These are phyloP conservation scores for Geopemphigus sp. DNA, from an alignment of 1,140 invertebrate species.

Conservation along the genomic window DNA sequence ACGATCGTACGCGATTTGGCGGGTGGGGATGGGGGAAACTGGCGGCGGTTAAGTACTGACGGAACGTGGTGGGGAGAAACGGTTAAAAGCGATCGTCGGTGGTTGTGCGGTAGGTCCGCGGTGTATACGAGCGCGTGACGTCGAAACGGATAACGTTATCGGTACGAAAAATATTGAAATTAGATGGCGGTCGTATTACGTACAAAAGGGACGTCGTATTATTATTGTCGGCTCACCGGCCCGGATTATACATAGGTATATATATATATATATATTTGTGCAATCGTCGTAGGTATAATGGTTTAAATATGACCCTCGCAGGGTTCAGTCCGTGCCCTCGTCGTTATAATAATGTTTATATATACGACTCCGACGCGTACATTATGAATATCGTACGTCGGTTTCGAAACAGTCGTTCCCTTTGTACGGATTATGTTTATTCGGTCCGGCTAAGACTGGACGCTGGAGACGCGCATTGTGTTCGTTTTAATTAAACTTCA, in stretches of 20 bases:
- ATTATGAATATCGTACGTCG: not conserved
- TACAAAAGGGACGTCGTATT: too few relatives aligned
- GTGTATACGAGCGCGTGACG: too few relatives aligned
- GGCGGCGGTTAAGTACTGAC: too few relatives aligned
- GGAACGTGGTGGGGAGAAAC: too few relatives aligned
- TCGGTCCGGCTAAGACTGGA: constrained; percentile 6
- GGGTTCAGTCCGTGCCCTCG: not conserved
- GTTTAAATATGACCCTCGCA: not conserved
- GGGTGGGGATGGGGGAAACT: too few relatives aligned
- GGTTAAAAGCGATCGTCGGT: too few relatives aligned
- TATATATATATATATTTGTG: not conserved
- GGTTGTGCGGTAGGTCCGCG: too few relatives aligned
- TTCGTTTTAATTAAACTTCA: constrained; percentile 13
- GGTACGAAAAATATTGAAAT: too few relatives aligned
- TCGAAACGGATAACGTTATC: too few relatives aligned
- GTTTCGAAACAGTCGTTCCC: not conserved
- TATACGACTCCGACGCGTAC: not conserved
- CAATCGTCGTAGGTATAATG: not conserved
- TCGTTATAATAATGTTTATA: constrained; percentile 5
- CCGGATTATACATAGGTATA: too few relatives aligned
- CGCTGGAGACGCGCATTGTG: constrained; percentile 13
- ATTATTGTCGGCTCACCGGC: not conserved
- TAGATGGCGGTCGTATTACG: too few relatives aligned
- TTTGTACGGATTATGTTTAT: not conserved
- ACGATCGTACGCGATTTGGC: too few relatives aligned